phyloP scores from a whole-genome alignment of 2,888 invertebrate genomes.

The Diplolepis rosae region DNA sequence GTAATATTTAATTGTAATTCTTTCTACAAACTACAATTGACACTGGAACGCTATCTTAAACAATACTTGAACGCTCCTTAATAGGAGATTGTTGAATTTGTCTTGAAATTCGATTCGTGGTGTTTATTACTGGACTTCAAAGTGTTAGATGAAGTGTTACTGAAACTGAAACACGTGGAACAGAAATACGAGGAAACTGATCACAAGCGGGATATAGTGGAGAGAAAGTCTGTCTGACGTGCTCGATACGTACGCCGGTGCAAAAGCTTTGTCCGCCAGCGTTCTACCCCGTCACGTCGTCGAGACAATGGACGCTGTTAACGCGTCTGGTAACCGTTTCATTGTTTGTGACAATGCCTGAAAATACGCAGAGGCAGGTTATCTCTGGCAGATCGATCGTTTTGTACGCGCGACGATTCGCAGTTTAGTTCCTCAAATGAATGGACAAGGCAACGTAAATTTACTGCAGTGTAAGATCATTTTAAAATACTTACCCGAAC shows the following conservation, averaged over 20 bases:
- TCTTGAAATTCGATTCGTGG: neutral
- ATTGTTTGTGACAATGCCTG: conserved; percentile 67
- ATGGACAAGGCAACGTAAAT: neutral
- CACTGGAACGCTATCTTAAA: too few species aligned
- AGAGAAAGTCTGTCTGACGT: conserved; percentile 20
- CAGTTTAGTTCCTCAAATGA: conserved; percentile 31
- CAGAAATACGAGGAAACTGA: conserved; percentile 30
- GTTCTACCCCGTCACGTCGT: conserved; percentile 55
- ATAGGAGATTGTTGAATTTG: neutral
- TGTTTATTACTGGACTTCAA: neutral
- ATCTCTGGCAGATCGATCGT: conserved; percentile 35
- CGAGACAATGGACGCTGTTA: conserved; percentile 66
- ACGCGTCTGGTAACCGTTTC: conserved; percentile 66
- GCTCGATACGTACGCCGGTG: conserved; percentile 37
- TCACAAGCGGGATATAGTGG: conserved; percentile 12
- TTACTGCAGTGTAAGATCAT: neutral
- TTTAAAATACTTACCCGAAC: neutral
- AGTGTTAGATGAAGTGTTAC: neutral
- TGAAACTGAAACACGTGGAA: neutral
- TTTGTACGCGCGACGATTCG: conserved; percentile 41
- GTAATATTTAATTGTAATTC: too few species aligned
- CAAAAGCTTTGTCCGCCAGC: conserved; percentile 61
- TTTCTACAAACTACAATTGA: too few species aligned
- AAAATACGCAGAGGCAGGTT: conserved; percentile 53
- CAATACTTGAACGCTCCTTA: too few species aligned